Evolutionary conservation across 2,888 invertebrate genomes (phyloP).

Genomic region (Acanthopleura granulata): DNA sequence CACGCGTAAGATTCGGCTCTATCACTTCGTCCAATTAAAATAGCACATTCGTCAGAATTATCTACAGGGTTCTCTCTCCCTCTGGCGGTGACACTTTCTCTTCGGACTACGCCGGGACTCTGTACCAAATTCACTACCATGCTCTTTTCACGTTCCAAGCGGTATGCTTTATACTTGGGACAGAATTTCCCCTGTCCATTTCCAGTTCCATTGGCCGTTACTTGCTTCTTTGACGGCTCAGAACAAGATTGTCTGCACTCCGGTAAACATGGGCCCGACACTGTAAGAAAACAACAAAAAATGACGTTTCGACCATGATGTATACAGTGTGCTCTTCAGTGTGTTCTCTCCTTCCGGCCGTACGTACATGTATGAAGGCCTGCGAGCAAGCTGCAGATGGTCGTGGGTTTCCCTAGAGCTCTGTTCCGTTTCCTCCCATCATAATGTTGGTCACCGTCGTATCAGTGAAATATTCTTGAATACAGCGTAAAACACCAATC

Average conservation of each 20-base stretch:
- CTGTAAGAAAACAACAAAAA: background rate
- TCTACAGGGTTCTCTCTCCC: constrained; percentile 6
- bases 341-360: no score
- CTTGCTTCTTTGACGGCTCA: background rate
- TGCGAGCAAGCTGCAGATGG: no score
- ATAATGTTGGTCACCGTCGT: no score
- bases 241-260: background rate
- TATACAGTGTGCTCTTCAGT: no score
- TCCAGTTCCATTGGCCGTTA: constrained; percentile 12
- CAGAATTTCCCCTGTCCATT: constrained; percentile 43
- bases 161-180: constrained; percentile 59
- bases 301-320: background rate
- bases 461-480: no score
- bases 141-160: constrained; percentile 50
- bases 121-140: constrained; percentile 50
- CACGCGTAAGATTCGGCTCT: constrained; percentile 35
- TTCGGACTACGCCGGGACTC: constrained; percentile 52
- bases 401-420: no score
- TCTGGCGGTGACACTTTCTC: constrained; percentile 31
- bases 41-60: constrained; percentile 11
- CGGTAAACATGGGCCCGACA: constrained; percentile 11
- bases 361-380: no score
- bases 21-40: background rate
- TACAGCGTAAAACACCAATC: no score
- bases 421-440: no score